A percentile compares a stretch with the other conserved stretches of the same genome.
Evolutionary conservation across 2,888 invertebrate species (phyloP).

Genomic region (Thelaira solivaga): DNA sequence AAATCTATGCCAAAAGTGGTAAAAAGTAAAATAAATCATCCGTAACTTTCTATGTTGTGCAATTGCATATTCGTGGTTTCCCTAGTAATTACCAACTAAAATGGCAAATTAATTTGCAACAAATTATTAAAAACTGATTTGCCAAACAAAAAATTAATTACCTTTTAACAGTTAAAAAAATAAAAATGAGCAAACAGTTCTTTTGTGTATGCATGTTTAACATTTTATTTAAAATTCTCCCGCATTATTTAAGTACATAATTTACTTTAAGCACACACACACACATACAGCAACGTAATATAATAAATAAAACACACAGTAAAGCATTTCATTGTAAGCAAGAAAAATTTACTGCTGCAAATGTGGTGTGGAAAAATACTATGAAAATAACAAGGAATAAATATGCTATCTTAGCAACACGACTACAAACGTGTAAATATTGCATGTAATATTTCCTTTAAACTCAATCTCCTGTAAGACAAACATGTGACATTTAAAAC

Average conservation of each 20-base stretch:
- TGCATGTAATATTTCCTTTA: conserved; percentile 38
- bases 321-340: background rate
- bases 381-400: background rate
- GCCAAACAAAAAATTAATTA: no score
- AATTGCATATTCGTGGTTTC: no score
- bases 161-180: no score
- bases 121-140: no score
- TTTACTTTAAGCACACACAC: conserved; percentile 15
- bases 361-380: conserved; percentile 2
- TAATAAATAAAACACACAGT: background rate
- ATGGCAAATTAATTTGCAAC: no score
- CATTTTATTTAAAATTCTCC: conserved; percentile 51
- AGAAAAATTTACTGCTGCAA: background rate
- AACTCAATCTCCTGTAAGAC: background rate
- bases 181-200: no score
- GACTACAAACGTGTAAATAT: conserved; percentile 46
- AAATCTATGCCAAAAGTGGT: no score
- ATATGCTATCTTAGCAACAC: conserved; percentile 24
- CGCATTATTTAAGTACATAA: conserved; percentile 54
- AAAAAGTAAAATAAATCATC: no score
- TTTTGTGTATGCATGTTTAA: conserved; percentile 6
- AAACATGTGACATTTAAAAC: conserved; percentile 41
- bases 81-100: no score
- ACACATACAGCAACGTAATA: conserved; percentile 11
- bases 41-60: no score